phyloP scores from a whole-genome alignment of 2,888 invertebrate genomes.

The Crioceris asparagi region DNA sequence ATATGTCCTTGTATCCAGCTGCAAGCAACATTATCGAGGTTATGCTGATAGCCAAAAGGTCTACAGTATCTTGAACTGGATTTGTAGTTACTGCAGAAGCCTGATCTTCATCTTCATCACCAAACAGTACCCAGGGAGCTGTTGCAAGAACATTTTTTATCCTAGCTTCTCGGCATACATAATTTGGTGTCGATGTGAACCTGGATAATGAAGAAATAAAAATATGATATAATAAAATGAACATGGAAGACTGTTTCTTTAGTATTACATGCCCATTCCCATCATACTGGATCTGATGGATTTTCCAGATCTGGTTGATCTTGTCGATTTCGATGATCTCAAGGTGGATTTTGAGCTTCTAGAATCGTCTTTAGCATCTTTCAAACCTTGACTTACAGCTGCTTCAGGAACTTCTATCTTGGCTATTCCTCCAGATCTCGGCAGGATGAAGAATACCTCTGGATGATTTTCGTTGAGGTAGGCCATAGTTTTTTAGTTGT shows the following conservation, averaged over 20 bases:
- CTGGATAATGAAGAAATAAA: slow-evolving; percentile 1
- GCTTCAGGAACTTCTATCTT: slow-evolving; percentile 12
- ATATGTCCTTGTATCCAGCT: slow-evolving; percentile 9
- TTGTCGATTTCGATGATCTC: slow-evolving; percentile 4
- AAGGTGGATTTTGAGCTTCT: slow-evolving; percentile 6
- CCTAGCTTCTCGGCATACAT: slow-evolving; percentile 8
- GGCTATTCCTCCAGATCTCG: slow-evolving; percentile 12
- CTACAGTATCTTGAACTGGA: slow-evolving; percentile 23
- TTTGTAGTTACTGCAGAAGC: slow-evolving; percentile 4
- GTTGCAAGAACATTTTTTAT: slow-evolving; percentile 9
- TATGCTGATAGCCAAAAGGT: slow-evolving; percentile 15
- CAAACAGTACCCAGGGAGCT: slow-evolving; percentile 12
- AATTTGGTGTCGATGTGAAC: slow-evolving; percentile 5
- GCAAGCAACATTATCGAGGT: slow-evolving; percentile 15
- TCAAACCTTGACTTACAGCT: not conserved
- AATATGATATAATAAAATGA: not conserved
- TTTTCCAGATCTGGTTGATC: slow-evolving; percentile 7
- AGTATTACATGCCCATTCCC: too few species aligned
- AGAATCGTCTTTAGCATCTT: not conserved
- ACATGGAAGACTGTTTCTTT: too few species aligned
- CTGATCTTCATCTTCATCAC: slow-evolving; percentile 5
- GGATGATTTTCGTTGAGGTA: slow-evolving; percentile 12
- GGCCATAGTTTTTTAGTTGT: too few species aligned
- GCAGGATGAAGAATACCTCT: slow-evolving; percentile 10
- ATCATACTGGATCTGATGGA: too few species aligned